Percentiles rank a stretch among this genome's conserved stretches.
phyloP scores from a whole-genome alignment of 2,797 vertebrate species.

The Sebastes umbrosus region DNA sequence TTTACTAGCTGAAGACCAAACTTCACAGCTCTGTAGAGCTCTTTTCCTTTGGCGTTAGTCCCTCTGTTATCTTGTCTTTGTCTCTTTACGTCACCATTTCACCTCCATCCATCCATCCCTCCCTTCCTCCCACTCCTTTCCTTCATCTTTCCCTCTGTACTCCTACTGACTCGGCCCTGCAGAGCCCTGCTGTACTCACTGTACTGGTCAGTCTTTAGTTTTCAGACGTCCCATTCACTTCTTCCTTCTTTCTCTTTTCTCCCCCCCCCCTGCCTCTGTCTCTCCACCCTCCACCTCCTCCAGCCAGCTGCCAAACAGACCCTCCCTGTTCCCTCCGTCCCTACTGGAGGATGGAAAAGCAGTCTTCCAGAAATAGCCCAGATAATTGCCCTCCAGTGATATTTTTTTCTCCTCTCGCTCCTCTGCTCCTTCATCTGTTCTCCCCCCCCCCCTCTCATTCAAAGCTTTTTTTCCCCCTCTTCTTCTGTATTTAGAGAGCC shows the following conservation, averaged over 20 bases:
- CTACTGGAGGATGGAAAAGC: conserved; percentile 69
- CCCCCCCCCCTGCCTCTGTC: not conserved
- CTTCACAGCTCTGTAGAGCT: not conserved
- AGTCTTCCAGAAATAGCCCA: conserved; percentile 79
- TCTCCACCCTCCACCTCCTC: conserved; percentile 44
- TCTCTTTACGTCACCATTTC: not conserved
- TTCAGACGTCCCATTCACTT: conserved; percentile 37
- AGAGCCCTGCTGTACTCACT: conserved; percentile 20
- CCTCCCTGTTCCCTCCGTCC: conserved; percentile 70
- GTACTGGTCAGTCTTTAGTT: conserved; percentile 26
- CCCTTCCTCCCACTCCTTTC: not conserved
- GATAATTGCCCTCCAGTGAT: conserved; percentile 78
- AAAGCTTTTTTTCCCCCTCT: not conserved
- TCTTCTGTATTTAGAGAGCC: conserved; percentile 18
- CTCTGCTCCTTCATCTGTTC: conserved; percentile 44
- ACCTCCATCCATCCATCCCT: not conserved
- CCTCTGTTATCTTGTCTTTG: conserved; percentile 27
- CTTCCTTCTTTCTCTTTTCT: not conserved
- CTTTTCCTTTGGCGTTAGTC: not conserved
- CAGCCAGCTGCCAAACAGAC: conserved; percentile 72
- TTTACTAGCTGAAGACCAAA: too few relatives aligned
- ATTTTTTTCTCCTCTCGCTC: conserved; percentile 36
- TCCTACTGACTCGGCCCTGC: not conserved
- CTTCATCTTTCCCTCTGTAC: not conserved
- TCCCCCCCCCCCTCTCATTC: conserved; percentile 13